Evolutionary conservation across 2,113 vertebrate genomes (phyloP), one percentile per base, ranked within the genome.

Genomic region (Aplodontia rufa): DNA sequence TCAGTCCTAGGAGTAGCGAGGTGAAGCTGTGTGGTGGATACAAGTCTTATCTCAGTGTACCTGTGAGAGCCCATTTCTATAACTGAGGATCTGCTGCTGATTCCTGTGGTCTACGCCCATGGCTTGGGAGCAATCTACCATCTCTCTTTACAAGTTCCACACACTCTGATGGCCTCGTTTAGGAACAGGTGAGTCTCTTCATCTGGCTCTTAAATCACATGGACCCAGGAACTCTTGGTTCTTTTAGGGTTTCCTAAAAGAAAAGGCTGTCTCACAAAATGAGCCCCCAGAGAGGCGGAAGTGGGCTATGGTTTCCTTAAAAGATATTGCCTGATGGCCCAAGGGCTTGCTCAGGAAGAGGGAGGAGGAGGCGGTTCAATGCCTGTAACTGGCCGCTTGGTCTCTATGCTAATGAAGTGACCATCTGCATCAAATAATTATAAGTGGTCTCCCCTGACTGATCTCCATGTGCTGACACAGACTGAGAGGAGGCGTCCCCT

Each of bases 341-440:
- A 0, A 12, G 72, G 76, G 80, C 85, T 81, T 5, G 60, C 47
- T 32, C 72, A 35, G 94, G 78, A 93, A 45, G 85, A 55, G 28
- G 81, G 47, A 35, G 37, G 91, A 93, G 95, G 75, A 95, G 82
- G 89, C 32, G 0, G 91, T 37, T 80, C 86, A 82, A 28, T 0
- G 0, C 82, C 19, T 1, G 37, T 1, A 72, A 90, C 42, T 55
- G 93, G 96, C 66, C 90, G 84, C 76, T 92, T 45, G 42, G 82
- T 35, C 0, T n/a, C 10, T 53, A 32, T 58, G 91, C 90, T 97
- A 94, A 97, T 84, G 95, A 98, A 98, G 95, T 97, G 98, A 84
- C 98, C 98, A 98, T 98, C 98, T 97, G 98, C 95, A 96, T 45
- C 96, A 95, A 87, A 96, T 96, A 98, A 97, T 98, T 98, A 98